A percentile compares a stretch with the other conserved stretches of the same genome.
Evolutionary conservation across 2,888 invertebrate genomes (phyloP).

Genomic region (Petrolisthes cinctipes): DNA sequence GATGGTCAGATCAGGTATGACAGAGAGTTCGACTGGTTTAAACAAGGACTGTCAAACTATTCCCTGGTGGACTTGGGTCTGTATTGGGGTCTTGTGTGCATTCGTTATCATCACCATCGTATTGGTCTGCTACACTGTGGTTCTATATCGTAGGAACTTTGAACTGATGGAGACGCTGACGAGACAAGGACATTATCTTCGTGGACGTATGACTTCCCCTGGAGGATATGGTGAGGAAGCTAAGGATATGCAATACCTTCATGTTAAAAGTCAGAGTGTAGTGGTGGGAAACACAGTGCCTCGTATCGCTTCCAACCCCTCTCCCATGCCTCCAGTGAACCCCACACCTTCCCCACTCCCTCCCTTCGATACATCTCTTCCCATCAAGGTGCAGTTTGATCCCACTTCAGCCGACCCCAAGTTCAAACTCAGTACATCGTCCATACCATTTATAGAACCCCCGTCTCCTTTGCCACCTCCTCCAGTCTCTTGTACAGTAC

Average conservation of each 20-base stretch:
- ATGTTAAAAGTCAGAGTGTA: background rate
- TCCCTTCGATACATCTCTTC: too few species aligned
- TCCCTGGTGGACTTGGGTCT: background rate
- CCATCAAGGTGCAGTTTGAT: too few species aligned
- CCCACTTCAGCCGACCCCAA: too few species aligned
- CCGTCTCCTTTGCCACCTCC: background rate
- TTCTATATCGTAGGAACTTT: background rate
- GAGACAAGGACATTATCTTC: background rate
- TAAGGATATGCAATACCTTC: background rate
- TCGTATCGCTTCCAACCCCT: background rate
- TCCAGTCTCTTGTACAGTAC: background rate
- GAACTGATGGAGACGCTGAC: background rate
- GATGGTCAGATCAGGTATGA: background rate
- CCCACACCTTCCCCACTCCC: too few species aligned
- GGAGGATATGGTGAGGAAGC: constrained; percentile 1
- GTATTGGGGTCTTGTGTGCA: background rate
- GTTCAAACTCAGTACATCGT: too few species aligned
- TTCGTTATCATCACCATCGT: background rate
- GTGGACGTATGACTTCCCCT: background rate
- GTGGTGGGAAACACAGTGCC: background rate
- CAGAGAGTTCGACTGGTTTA: background rate
- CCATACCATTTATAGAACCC: too few species aligned
- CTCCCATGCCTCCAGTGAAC: background rate
- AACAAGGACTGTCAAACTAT: background rate
- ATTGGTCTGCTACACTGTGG: background rate